Conservation (phyloP, 2,797 vertebrate species). For the Champsocephalus esox region DNA sequence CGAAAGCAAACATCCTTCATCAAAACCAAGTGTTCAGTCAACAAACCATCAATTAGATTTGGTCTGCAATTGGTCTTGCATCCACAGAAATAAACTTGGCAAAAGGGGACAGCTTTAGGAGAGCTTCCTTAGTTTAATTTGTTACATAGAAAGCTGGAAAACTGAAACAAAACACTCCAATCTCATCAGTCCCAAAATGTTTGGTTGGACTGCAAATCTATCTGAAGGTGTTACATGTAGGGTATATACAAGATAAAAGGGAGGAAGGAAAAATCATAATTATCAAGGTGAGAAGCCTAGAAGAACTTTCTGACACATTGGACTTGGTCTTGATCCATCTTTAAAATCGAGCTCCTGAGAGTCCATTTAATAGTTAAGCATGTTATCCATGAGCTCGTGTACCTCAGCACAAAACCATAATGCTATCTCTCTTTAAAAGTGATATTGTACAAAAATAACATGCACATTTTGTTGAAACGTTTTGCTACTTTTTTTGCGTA, state of each 20-base stretch:
- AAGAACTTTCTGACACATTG: constrained; percentile 41
- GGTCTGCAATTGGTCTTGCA: constrained; percentile 86
- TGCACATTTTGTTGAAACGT: constrained; percentile 75
- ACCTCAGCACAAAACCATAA: constrained; percentile 67
- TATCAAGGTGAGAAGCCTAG: constrained; percentile 51
- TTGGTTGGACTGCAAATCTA: constrained; percentile 51
- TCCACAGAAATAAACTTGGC: constrained; percentile 74
- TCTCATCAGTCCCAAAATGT: constrained; percentile 46
- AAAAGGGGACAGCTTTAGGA: constrained; percentile 56
- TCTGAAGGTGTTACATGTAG: constrained; percentile 58
- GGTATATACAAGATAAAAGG: constrained; percentile 59
- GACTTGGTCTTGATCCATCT: constrained; percentile 53
- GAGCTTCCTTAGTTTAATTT: constrained; percentile 62
- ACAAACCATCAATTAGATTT: constrained; percentile 79
- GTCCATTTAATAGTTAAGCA: constrained; percentile 51
- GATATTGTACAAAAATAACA: constrained; percentile 83
- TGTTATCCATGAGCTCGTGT: constrained; percentile 53
- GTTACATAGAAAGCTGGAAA: constrained; percentile 64
- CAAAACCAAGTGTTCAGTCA: constrained; percentile 74
- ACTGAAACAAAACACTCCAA: constrained; percentile 43
- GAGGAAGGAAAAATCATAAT: constrained; percentile 3
- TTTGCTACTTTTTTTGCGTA: constrained; percentile 80
- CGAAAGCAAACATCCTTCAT: constrained; percentile 66
- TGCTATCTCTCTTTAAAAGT: constrained; percentile 69
- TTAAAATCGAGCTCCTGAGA: constrained; percentile 45